Evolutionary conservation across 2,888 invertebrate species (phyloP).

Genomic region (Scaptodrosophila latifasciaeformis): DNA sequence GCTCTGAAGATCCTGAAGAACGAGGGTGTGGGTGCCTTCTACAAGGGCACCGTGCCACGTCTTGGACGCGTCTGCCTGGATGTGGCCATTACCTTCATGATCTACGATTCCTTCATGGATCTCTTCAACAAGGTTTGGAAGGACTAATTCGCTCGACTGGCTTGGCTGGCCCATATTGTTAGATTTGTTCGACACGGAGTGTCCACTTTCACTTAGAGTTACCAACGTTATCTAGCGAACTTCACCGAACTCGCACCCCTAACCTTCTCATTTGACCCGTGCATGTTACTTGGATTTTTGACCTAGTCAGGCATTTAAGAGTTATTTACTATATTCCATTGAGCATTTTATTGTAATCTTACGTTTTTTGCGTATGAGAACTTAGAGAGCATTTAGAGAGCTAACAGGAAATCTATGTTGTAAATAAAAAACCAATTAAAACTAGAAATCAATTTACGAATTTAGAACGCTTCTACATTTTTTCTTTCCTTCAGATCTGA

Average conservation of each 20-base stretch:
- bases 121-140: slow-evolving; percentile 92
- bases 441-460: too few relatives aligned
- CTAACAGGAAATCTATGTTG: neutral
- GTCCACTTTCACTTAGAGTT: too few relatives aligned
- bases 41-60: slow-evolving; percentile 98
- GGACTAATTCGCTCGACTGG: slow-evolving; percentile 22
- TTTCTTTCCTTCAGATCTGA: too few relatives aligned
- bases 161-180: too few relatives aligned
- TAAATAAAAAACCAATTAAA: too few relatives aligned
- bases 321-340: slow-evolving; percentile 26
- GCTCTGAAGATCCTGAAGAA: slow-evolving; percentile 91
- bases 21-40: slow-evolving; percentile 96
- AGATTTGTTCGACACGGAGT: too few relatives aligned
- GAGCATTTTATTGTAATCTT: slow-evolving; percentile 36
- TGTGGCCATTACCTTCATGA: slow-evolving; percentile 99
- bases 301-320: slow-evolving; percentile 39
- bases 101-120: slow-evolving; percentile 99
- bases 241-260: neutral
- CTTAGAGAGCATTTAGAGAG: slow-evolving; percentile 12
- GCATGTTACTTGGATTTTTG: slow-evolving; percentile 29
- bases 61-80: slow-evolving; percentile 97
- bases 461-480: too few relatives aligned
- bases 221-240: slow-evolving; percentile 14
- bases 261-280: slow-evolving; percentile 4
- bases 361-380: slow-evolving; percentile 14